Base-by-base conservation (phyloP, 2,797 vertebrate genomes). In the Balearica regulorum region DNA sequence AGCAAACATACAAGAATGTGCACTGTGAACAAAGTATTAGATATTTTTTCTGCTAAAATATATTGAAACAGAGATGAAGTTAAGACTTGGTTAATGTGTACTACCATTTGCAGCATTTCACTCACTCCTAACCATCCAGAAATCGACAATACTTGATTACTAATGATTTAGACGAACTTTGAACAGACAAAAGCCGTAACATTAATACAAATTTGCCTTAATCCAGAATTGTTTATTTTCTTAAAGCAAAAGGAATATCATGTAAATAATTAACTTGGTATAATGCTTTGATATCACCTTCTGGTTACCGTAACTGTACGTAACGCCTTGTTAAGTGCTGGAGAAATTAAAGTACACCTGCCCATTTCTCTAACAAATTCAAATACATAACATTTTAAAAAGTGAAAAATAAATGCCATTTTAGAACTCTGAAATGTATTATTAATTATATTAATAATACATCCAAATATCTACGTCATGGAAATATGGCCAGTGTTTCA, bases 301-400 rank as follows among this genome's bases (percentile, higher is more conserved):
- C 57, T 69, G 20, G 11, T 70, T 75, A 82, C 26, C 2, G 0
- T 16, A 60, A 44, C 37, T 57, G 25, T 24, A 75, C 0, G 0
- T 33, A 64, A 53, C 21, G 31, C 21, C 51, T 84, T 58, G 20
- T 15, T 57, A 64, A 75, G 25, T 16, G 31, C 49, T 71, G 41
- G 7, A 88, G 65, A 89, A 77, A 93, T 53, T 53, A 84, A 84
- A 54, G 8, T 61, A 61, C 72, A 76, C 26, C 35, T 65, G 66
- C 9, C 14, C 10, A 28, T 39, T 93, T 62, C 79, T 89, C 58
- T 33, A 53, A 68, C 7, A 57, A 81, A 86, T 64, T 68, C 33
- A 75, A 83, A 64, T 44, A 83, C 1, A 1, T 33, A 49, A 25
- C 9, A 54, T 51, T 60, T 58, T n/a, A 3, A 46, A 51, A 82